Evolutionary conservation across 2,888 invertebrate genomes (phyloP).

Genomic region (Apamea epomidion): DNA sequence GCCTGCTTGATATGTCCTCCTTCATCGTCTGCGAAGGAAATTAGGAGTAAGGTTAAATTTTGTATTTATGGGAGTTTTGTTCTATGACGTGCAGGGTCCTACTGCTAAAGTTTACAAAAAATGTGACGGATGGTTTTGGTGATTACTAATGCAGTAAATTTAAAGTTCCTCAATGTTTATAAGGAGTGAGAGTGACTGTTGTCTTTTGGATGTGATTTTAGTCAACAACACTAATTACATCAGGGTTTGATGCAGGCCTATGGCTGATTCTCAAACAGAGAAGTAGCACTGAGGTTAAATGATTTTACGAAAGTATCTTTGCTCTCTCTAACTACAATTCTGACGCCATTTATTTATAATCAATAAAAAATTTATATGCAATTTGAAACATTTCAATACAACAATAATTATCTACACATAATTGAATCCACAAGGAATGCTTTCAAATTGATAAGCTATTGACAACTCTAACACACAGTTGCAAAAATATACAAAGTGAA

Average conservation of each 20-base stretch:
- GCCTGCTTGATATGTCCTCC: constrained; percentile 92
- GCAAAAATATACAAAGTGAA: constrained; percentile 37
- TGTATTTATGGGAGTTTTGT: background rate
- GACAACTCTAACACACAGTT: constrained; percentile 33
- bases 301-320: background rate
- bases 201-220: background rate
- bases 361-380: background rate
- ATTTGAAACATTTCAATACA: background rate
- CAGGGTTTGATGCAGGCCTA: background rate
- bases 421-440: constrained; percentile 17
- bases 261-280: background rate
- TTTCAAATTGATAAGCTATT: constrained; percentile 32
- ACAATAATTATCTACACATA: constrained; percentile 1
- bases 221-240: background rate
- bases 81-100: background rate
- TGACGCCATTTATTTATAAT: background rate
- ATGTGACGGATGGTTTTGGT: background rate
- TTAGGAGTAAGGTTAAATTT: background rate
- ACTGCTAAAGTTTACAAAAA: background rate
- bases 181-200: background rate
- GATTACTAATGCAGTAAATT: no score
- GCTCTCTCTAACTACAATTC: background rate
- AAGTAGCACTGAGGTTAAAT: background rate
- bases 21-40: constrained; percentile 92
- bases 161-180: background rate